A percentile compares a stretch with the other conserved stretches of the same genome.
phyloP scores from a whole-genome alignment of 64 coral and sea anemone genomes.

The Catalaphyllia jardinei region DNA sequence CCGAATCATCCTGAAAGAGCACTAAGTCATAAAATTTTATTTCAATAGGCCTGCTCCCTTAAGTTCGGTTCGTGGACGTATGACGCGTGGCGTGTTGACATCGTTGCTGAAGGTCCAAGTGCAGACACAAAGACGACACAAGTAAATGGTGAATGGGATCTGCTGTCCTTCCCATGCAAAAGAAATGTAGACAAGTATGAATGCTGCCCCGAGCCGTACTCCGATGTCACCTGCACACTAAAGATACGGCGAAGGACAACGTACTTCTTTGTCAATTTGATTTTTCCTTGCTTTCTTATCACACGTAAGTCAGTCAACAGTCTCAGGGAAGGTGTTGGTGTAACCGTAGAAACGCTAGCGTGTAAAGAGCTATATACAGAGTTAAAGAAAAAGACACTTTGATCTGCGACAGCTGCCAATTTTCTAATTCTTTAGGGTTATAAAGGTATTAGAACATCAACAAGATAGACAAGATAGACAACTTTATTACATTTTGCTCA shows the following conservation, averaged over 20 bases:
- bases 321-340: not conserved
- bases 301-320: slow-evolving; percentile 46
- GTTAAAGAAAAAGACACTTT: not conserved
- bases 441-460: no score
- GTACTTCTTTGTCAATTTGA: slow-evolving; percentile 93
- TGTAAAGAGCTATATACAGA: no score
- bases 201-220: slow-evolving; percentile 77
- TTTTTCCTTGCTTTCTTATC: slow-evolving; percentile 94
- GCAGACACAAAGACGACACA: slow-evolving; percentile 71
- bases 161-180: slow-evolving; percentile 75
- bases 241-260: slow-evolving; percentile 84
- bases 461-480: no score
- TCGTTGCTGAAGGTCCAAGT: slow-evolving; percentile 37
- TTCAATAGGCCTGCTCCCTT: slow-evolving; percentile 60
- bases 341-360: not conserved
- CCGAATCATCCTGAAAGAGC: no score
- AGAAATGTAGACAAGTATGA: slow-evolving; percentile 70
- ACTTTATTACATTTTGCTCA: no score
- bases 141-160: slow-evolving; percentile 89
- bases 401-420: no score
- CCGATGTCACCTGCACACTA: slow-evolving; percentile 91
- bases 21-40: not conserved
- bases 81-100: slow-evolving; percentile 83
- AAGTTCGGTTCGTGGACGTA: slow-evolving; percentile 99
- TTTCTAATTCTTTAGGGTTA: no score